Conservation (phyloP, 2,888 invertebrate species). For the Epinotia demarniana region DNA sequence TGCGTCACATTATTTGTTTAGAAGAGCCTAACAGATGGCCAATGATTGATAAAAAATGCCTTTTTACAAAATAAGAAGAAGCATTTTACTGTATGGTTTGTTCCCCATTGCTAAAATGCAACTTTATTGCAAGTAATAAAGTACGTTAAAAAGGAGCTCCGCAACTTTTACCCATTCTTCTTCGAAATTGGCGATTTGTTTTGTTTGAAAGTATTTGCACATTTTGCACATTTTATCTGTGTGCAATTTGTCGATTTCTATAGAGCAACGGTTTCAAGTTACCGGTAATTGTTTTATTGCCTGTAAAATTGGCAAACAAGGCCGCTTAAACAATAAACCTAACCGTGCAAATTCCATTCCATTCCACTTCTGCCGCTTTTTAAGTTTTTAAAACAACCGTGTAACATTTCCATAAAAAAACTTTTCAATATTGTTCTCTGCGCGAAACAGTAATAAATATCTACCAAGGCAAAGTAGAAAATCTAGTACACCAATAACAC, state of each 20-base stretch:
- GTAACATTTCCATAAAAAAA: not conserved
- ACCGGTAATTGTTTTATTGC: constrained; percentile 33
- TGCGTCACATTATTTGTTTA: not conserved
- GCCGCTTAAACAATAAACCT: not conserved
- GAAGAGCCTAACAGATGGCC: constrained; percentile 1
- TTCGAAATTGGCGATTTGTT: constrained; percentile 16
- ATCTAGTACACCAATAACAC: constrained; percentile 27
- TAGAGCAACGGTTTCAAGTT: constrained; percentile 18
- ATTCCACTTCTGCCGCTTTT: not conserved
- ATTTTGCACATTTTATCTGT: constrained; percentile 26
- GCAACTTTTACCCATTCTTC: constrained; percentile 29
- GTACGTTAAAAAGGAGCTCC: constrained; percentile 19
- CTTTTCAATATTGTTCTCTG: not conserved
- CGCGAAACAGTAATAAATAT: constrained; percentile 14
- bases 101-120: constrained; percentile 9
- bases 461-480: not conserved
- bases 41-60: not conserved
- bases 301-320: constrained; percentile 14
- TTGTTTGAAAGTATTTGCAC: constrained; percentile 37
- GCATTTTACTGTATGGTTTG: not conserved
- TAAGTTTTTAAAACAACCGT: not conserved
- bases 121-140: constrained; percentile 32
- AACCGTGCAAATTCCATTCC: constrained; percentile 21
- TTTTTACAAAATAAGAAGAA: constrained; percentile 5
- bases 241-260: constrained; percentile 25